Evolutionary conservation across 2,797 vertebrate species (phyloP).

Genomic region (Tenualosa ilisha): DNA sequence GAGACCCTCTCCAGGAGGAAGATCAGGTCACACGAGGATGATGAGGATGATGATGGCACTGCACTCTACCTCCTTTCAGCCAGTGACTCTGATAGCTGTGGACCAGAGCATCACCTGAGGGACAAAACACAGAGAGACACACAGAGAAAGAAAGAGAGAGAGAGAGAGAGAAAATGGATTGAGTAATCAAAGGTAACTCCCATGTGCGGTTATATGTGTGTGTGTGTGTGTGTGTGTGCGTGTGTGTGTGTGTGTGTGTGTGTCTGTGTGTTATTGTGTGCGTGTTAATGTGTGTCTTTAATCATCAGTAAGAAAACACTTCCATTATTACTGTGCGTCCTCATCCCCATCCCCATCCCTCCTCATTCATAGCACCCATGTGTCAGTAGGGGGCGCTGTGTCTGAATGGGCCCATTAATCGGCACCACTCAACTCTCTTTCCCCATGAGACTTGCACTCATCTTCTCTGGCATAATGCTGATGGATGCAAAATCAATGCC

Average conservation of each 20-base stretch:
- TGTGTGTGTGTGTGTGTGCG: not conserved
- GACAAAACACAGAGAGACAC: not conserved
- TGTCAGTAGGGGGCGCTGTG: not conserved
- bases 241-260: constrained; percentile 5
- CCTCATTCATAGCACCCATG: not conserved
- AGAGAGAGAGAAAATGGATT: not conserved
- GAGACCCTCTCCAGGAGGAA: not conserved
- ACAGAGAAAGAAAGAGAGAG: not conserved
- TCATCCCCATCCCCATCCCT: not conserved
- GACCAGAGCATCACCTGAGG: not conserved
- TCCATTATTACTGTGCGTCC: not conserved
- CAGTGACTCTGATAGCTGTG: not conserved
- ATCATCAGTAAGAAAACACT: not conserved
- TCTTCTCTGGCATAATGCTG: constrained; percentile 9
- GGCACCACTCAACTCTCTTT: constrained; percentile 8
- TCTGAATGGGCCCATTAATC: not conserved
- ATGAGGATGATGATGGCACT: too few relatives aligned
- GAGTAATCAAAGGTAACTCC: not conserved
- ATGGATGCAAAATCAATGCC: constrained; percentile 7
- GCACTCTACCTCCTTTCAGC: not conserved
- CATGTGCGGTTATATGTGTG: not conserved
- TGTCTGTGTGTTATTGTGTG: constrained; percentile 5
- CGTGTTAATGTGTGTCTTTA: not conserved
- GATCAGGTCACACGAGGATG: not conserved
- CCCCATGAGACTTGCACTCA: not conserved